Evolutionary conservation across 2,113 vertebrate genomes (phyloP).

Genomic region (Leptodactylus fuscus): DNA sequence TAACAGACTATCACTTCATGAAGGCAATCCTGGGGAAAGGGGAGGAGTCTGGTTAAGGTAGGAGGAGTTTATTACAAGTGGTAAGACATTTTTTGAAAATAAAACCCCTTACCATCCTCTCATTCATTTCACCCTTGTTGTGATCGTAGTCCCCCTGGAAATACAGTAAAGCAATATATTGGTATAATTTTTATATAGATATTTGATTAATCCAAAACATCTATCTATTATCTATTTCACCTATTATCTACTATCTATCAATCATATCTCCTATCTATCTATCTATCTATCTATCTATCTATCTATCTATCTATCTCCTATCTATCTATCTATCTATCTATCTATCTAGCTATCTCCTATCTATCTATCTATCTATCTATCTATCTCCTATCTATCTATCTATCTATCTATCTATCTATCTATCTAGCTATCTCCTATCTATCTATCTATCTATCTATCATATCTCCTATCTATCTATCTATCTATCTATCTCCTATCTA

Average conservation of each 20-base stretch:
- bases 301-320: not conserved
- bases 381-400: no score
- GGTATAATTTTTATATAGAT: not conserved
- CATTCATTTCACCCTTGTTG: conserved; percentile 82
- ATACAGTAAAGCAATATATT: conserved; percentile 15
- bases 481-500: no score
- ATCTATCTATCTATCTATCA: no score
- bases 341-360: no score
- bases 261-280: not conserved
- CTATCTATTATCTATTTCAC: no score
- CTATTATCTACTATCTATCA: no score
- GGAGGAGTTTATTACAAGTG: not conserved
- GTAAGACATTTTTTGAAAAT: not conserved
- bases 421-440: no score
- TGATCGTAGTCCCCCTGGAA: conserved; percentile 87
- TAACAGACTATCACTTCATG: not conserved
- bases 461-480: no score
- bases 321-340: no score
- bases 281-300: not conserved
- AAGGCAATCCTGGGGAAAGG: not conserved
- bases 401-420: no score
- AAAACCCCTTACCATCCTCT: conserved; percentile 84
- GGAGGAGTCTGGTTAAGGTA: not conserved
- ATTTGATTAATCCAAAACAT: not conserved
- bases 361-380: no score